A percentile compares a stretch with the other conserved stretches of the same genome.
Evolutionary conservation across 1,140 invertebrate species (phyloP).

Genomic region (Brachionus paranguensis): DNA sequence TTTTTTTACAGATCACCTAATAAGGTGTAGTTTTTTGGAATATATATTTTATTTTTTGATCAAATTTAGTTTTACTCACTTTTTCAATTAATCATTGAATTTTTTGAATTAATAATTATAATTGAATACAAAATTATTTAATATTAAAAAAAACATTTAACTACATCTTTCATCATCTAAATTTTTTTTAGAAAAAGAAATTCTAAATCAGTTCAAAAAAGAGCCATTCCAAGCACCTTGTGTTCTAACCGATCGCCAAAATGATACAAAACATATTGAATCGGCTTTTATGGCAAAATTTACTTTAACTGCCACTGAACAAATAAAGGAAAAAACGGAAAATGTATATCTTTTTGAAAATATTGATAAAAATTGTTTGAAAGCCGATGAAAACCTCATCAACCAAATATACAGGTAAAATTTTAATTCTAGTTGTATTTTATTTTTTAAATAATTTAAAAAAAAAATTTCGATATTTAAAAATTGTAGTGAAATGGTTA

Average conservation of each 20-base stretch:
- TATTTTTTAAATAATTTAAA: not conserved
- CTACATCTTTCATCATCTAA: no score
- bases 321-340: not conserved
- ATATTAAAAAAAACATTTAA: no score
- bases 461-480: not conserved
- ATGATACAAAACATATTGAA: not conserved
- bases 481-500: not conserved
- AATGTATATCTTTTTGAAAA: constrained; percentile 3
- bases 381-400: constrained; percentile 6
- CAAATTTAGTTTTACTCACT: no score
- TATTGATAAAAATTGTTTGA: constrained; percentile 11
- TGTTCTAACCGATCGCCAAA: not conserved
- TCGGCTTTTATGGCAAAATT: not conserved
- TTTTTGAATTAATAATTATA: no score
- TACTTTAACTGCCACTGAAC: not conserved
- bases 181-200: not conserved
- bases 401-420: not conserved
- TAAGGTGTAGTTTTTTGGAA: no score
- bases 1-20: no score
- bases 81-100: no score
- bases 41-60: no score
- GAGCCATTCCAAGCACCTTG: not conserved
- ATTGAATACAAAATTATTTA: no score
- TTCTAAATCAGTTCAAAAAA: not conserved
- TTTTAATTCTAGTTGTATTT: not conserved